phyloP scores from a whole-genome alignment of 2,888 invertebrate species.

The Drosophila parthenogenetica region DNA sequence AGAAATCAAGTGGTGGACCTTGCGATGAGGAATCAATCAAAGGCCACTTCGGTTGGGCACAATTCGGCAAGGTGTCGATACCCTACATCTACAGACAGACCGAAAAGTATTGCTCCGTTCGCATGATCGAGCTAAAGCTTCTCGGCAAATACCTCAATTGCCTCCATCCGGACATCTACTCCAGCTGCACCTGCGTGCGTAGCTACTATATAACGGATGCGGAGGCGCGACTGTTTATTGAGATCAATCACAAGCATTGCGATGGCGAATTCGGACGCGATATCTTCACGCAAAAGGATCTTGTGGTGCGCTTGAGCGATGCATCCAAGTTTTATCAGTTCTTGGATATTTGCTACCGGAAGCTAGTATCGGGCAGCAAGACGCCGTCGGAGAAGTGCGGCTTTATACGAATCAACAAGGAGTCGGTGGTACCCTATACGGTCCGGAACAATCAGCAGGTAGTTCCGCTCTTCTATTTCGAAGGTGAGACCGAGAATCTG shows the following conservation, averaged over 20 bases:
- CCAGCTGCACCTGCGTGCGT: conserved; percentile 95
- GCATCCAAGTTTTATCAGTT: conserved; percentile 96
- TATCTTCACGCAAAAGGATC: conserved; percentile 93
- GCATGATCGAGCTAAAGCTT: conserved; percentile 96
- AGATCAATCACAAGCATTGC: conserved; percentile 96
- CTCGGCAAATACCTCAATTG: conserved; percentile 95
- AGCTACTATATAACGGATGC: conserved; percentile 97
- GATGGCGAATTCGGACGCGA: conserved; percentile 95
- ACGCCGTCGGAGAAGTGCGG: conserved; percentile 93
- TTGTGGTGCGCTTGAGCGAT: conserved; percentile 94
- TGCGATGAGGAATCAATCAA: conserved; percentile 91
- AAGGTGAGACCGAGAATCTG: conserved; percentile 95
- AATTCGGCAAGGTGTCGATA: conserved; percentile 93
- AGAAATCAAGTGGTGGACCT: conserved; percentile 65
- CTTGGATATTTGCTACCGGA: conserved; percentile 94
- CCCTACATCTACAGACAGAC: conserved; percentile 94
- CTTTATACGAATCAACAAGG: conserved; percentile 96
- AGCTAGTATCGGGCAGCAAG: conserved; percentile 89
- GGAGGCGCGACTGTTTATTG: conserved; percentile 95
- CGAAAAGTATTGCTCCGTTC: conserved; percentile 96
- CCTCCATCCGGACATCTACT: conserved; percentile 95
- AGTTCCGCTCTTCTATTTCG: conserved; percentile 95
- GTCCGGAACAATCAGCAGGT: conserved; percentile 93
- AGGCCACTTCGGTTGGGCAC: conserved; percentile 96
- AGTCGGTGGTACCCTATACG: conserved; percentile 96